Evolutionary conservation across 2,888 invertebrate species (phyloP), one percentile per base, ranked within the genome.

Genomic region (Noctua comes): DNA sequence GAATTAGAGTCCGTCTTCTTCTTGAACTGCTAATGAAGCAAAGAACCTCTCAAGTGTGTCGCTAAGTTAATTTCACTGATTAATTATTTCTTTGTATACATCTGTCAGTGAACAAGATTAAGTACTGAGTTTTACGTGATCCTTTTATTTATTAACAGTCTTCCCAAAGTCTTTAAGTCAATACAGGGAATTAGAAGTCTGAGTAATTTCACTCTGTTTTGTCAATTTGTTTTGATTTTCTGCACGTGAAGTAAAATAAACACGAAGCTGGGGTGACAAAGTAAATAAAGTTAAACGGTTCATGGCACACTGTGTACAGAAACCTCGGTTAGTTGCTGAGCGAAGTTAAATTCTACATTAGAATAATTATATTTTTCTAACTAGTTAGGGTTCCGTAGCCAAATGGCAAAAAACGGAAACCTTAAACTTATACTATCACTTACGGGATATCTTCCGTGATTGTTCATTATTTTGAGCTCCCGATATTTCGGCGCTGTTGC

Each of bases 1-100:
- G 90, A 92, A 92, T 93, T 91, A 91, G 85, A 89, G 87, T 88
- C 89, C 80, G 85, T 91, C 91, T 90, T 90, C 84, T 82, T 88
- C 79, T 83, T 85, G 73, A 77, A 82, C 85, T 83, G 69, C 76
- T 88, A 87, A 88, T 88, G 86, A 89, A 85, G 82, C 82, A 83
- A 89, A 88, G 84, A 87, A 84, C 76, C 68, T 82, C 73, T 68
- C 80, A 85, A 89, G 87, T 84, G 81, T 86, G 82, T 82, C 74
- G 40, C 79, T 70, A 78, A 84, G 79, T 84, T 83, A 75, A 83
- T 84, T 86, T 72, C 24, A 64, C 77, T 81, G 78, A 86, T 87
- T 85, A 79, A 82, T 87, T 83, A 82, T 82, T 85, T 79, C 78
- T 82, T 82, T 71, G 77, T 80, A 73, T 64, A 79, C 43, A 66